A percentile compares a stretch with the other conserved stretches of the same genome.
Conservation (phyloP, 2,888 invertebrate species). For the Diarsia dahlii region DNA sequence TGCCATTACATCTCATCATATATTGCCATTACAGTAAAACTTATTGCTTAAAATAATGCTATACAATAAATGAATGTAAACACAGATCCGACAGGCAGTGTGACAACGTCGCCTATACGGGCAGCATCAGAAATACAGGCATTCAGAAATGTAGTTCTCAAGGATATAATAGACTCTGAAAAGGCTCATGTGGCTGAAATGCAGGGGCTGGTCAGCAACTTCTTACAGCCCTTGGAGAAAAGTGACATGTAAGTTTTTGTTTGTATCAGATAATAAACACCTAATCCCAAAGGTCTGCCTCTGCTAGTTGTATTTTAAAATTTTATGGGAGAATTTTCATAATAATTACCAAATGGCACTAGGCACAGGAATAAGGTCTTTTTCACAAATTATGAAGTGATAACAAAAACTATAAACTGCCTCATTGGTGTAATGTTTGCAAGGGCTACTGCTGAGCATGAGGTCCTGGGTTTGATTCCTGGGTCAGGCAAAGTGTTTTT, state of each 20-base stretch:
- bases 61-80: constrained; percentile 19
- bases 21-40: neutral
- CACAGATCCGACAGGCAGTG: constrained; percentile 89
- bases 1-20: too few relatives aligned
- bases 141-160: constrained; percentile 96
- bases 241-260: constrained; percentile 94
- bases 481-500: too few relatives aligned
- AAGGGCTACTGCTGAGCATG: too few relatives aligned
- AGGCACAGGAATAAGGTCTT: neutral
- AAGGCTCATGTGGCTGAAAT: constrained; percentile 97
- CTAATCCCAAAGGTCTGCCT: neutral
- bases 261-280: neutral
- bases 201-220: constrained; percentile 95
- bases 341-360: neutral
- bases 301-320: neutral
- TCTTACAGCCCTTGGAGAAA: constrained; percentile 96
- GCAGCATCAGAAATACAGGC: constrained; percentile 94
- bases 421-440: too few relatives aligned
- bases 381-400: neutral
- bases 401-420: too few relatives aligned
- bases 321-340: neutral
- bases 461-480: too few relatives aligned
- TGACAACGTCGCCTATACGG: constrained; percentile 92
- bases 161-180: constrained; percentile 98
- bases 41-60: neutral